Conservation (phyloP, 2,797 vertebrate genomes). For the Hippocampus kuda region DNA sequence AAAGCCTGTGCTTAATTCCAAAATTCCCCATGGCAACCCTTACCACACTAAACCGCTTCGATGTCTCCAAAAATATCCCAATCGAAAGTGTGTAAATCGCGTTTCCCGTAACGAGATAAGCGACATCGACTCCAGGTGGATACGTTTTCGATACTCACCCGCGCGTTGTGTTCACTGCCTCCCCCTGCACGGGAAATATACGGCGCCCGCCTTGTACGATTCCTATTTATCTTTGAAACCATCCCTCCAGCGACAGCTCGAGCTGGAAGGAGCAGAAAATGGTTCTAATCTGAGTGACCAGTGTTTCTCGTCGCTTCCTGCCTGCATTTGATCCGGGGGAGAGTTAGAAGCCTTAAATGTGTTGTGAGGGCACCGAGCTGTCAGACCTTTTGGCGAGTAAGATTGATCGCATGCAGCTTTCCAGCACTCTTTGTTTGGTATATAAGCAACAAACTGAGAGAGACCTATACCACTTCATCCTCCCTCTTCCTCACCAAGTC, state of each 20-base stretch:
- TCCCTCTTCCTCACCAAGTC: slow-evolving; percentile 36
- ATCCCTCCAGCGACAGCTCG: slow-evolving; percentile 60
- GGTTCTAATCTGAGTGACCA: slow-evolving; percentile 64
- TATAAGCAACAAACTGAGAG: slow-evolving; percentile 82
- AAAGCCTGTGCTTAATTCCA: slow-evolving; percentile 70
- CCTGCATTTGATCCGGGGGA: slow-evolving; percentile 90
- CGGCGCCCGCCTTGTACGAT: slow-evolving; percentile 34
- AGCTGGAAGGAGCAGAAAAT: slow-evolving; percentile 48
- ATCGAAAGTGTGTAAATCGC: not conserved
- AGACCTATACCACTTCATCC: slow-evolving; percentile 59
- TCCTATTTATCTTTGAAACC: slow-evolving; percentile 54
- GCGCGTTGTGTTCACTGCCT: slow-evolving; percentile 32
- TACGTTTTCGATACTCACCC: slow-evolving; percentile 50
- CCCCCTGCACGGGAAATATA: slow-evolving; percentile 34
- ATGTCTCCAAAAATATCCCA: not conserved
- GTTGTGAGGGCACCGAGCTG: slow-evolving; percentile 98
- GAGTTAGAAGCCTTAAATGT: slow-evolving; percentile 97
- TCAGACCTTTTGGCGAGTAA: slow-evolving; percentile 98
- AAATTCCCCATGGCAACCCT: slow-evolving; percentile 48
- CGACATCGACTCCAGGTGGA: slow-evolving; percentile 42
- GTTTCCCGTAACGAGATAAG: not conserved
- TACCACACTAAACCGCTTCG: not conserved
- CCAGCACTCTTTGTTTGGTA: slow-evolving; percentile 97
- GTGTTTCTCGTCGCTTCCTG: slow-evolving; percentile 81
- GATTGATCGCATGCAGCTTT: slow-evolving; percentile 96